Evolutionary conservation across 2,113 vertebrate genomes (phyloP).

Genomic region (Ginglymostoma cirratum): DNA sequence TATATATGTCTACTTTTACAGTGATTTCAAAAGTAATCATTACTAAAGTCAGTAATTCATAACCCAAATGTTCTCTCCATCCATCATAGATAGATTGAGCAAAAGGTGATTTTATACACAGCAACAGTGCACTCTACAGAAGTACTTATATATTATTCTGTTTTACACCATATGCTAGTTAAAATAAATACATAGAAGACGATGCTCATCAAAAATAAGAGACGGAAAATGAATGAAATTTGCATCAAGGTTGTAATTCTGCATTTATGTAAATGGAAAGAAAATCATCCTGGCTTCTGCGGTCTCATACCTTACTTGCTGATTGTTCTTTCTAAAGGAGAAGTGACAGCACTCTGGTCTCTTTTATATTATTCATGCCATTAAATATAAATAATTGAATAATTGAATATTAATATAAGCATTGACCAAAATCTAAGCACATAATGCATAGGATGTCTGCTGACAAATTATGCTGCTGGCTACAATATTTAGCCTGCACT

Average conservation of each 20-base stretch:
- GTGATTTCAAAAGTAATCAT: slow-evolving; percentile 1
- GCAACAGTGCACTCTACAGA: neutral
- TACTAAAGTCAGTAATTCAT: neutral
- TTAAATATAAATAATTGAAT: slow-evolving; percentile 38
- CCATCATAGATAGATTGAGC: neutral
- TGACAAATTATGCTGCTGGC: neutral
- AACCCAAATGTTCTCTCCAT: neutral
- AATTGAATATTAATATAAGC: slow-evolving; percentile 38
- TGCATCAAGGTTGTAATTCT: slow-evolving; percentile 12
- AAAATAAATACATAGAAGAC: neutral
- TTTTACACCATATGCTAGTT: neutral
- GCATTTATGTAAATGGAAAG: slow-evolving; percentile 15
- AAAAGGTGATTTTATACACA: neutral
- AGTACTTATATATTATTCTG: neutral
- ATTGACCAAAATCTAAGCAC: slow-evolving; percentile 34
- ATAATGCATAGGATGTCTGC: slow-evolving; percentile 24
- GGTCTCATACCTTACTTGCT: slow-evolving; percentile 21
- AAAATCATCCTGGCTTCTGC: neutral
- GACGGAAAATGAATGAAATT: neutral
- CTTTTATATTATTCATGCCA: slow-evolving; percentile 36
- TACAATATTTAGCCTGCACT: slow-evolving; percentile 65
- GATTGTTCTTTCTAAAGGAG: slow-evolving; percentile 33
- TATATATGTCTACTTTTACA: slow-evolving; percentile 1
- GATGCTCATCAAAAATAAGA: neutral
- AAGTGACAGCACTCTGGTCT: slow-evolving; percentile 36